Evolutionary conservation across 2,888 invertebrate species (phyloP).

Genomic region (Caradrina kadenii): DNA sequence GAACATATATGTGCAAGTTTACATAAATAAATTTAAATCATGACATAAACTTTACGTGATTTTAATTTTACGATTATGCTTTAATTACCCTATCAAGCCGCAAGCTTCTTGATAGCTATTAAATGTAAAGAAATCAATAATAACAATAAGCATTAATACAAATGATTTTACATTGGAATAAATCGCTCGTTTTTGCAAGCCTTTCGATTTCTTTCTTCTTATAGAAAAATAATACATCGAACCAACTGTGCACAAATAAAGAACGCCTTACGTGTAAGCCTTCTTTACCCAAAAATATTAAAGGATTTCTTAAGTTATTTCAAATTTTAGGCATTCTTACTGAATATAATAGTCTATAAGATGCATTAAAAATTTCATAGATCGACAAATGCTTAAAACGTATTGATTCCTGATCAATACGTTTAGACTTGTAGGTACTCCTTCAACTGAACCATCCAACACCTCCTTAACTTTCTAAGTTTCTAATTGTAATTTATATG

Average conservation of each 20-base stretch:
- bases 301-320: not conserved
- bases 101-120: slow-evolving; percentile 26
- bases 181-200: not conserved
- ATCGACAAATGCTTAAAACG: not conserved
- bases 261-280: not conserved
- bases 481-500: slow-evolving; percentile 14
- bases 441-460: not conserved
- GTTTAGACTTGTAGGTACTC: not conserved
- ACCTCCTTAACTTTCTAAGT: slow-evolving; percentile 16
- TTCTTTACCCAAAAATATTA: not conserved
- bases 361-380: no score
- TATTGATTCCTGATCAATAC: not conserved
- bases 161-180: not conserved
- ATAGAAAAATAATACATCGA: not conserved
- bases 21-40: slow-evolving; percentile 61
- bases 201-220: slow-evolving; percentile 19
- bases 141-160: slow-evolving; percentile 12
- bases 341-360: no score
- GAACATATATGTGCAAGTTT: slow-evolving; percentile 18
- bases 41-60: slow-evolving; percentile 51
- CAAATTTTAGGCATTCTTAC: no score
- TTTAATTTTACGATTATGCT: slow-evolving; percentile 57
- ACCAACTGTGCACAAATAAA: not conserved
- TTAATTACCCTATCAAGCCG: slow-evolving; percentile 27
- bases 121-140: slow-evolving; percentile 27